These are phyloP conservation scores for Anoplius nigerrimus DNA, from an alignment of 2,888 invertebrate genomes.

Conservation along the genomic window DNA sequence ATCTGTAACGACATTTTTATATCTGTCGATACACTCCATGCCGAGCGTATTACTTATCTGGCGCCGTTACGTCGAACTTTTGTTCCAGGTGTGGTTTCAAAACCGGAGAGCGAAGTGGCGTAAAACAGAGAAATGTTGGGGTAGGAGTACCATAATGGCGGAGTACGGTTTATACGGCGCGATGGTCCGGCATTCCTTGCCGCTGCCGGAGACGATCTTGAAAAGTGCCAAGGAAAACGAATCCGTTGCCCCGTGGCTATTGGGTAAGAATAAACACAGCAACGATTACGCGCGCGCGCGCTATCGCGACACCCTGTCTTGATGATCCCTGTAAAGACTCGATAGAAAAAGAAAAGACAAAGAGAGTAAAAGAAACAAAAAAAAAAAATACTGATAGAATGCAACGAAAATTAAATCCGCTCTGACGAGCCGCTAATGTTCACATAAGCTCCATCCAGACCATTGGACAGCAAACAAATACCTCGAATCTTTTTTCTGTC, in stretches of 20 bases:
- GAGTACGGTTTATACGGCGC: constrained; percentile 99
- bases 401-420: not conserved
- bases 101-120: constrained; percentile 99
- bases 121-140: constrained; percentile 99
- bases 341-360: constrained; percentile 4
- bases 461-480: constrained; percentile 41
- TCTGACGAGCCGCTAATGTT: not conserved
- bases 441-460: not conserved
- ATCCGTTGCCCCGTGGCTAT: constrained; percentile 98
- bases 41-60: too few species aligned
- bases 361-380: constrained; percentile 10
- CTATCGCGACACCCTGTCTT: too few species aligned
- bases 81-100: constrained; percentile 97
- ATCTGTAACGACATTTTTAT: too few species aligned
- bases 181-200: constrained; percentile 99
- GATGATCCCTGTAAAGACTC: not conserved
- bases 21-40: too few species aligned
- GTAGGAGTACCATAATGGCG: constrained; percentile 99
- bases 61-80: constrained; percentile 13
- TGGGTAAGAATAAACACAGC: constrained; percentile 84
- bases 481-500: constrained; percentile 69
- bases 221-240: constrained; percentile 98
- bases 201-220: constrained; percentile 98
- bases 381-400: constrained; percentile 1
- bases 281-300: not conserved